These are phyloP conservation scores for Papilio aristodemus DNA, from an alignment of 1,140 invertebrate genomes.

Conservation along the genomic window DNA sequence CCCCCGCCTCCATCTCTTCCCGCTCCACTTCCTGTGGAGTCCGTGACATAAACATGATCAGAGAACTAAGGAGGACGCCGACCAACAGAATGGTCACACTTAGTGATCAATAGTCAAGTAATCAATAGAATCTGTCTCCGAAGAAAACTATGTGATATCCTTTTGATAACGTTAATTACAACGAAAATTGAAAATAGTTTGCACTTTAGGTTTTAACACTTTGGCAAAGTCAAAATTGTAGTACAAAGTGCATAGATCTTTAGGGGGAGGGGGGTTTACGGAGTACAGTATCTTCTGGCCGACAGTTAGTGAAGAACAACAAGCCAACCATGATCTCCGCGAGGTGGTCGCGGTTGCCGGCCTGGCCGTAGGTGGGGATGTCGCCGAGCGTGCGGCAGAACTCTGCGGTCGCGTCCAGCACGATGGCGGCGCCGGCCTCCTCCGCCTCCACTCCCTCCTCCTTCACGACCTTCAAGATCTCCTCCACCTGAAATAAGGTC, in stretches of 20 bases:
- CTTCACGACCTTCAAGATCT: slow-evolving; percentile 69
- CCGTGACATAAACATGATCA: too few relatives aligned
- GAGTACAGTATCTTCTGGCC: too few relatives aligned
- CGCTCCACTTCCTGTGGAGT: slow-evolving; percentile 57
- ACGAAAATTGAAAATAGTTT: too few relatives aligned
- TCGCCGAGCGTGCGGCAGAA: slow-evolving; percentile 98
- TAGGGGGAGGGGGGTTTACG: too few relatives aligned
- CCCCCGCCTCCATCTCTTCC: slow-evolving; percentile 49
- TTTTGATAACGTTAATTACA: too few relatives aligned
- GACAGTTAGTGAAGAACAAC: too few relatives aligned
- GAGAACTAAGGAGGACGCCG: too few relatives aligned
- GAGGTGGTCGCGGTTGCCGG: slow-evolving; percentile 93
- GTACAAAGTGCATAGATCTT: neutral
- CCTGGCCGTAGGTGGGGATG: slow-evolving; percentile 94
- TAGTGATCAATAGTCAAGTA: too few relatives aligned
- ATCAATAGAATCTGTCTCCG: too few relatives aligned
- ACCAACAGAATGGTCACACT: too few relatives aligned
- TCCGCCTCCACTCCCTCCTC: slow-evolving; percentile 72
- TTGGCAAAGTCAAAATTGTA: neutral
- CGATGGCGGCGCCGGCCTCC: slow-evolving; percentile 82
- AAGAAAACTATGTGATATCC: too few relatives aligned
- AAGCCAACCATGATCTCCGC: slow-evolving; percentile 89
- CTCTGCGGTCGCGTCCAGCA: slow-evolving; percentile 96
- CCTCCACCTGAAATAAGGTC: slow-evolving; percentile 72
- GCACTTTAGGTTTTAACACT: too few relatives aligned